Evolutionary conservation across 2,888 invertebrate genomes (phyloP).

Genomic region (Fragum fragum): DNA sequence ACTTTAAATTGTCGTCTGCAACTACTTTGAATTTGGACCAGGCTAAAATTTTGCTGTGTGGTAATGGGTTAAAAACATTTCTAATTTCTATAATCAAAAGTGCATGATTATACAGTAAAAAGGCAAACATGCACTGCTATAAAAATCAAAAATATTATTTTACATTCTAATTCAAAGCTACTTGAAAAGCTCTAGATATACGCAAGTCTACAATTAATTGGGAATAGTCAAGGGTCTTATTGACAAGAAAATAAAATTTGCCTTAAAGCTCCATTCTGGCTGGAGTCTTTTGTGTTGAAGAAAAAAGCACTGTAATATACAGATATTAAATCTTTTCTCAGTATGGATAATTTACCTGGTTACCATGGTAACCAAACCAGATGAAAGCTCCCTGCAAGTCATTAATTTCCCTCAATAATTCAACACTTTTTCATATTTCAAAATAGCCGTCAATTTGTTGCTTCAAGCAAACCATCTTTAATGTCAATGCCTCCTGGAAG

Average conservation of each 20-base stretch:
- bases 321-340: conserved; percentile 44
- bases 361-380: conserved; percentile 52
- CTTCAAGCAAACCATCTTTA: neutral
- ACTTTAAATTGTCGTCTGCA: too few relatives aligned
- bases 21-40: too few relatives aligned
- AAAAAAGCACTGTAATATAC: conserved; percentile 42
- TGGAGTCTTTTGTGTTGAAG: conserved; percentile 21
- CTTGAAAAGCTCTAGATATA: too few relatives aligned
- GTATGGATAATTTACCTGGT: conserved; percentile 66
- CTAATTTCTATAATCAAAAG: too few relatives aligned
- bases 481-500: neutral
- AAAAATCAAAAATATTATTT: too few relatives aligned
- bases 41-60: too few relatives aligned
- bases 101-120: too few relatives aligned
- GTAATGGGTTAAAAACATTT: too few relatives aligned
- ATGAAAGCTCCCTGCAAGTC: conserved; percentile 55
- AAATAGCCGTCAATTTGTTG: neutral
- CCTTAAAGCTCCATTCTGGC: conserved; percentile 12
- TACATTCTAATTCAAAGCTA: too few relatives aligned
- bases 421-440: conserved; percentile 13
- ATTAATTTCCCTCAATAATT: conserved; percentile 48
- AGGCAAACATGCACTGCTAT: too few relatives aligned
- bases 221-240: neutral
- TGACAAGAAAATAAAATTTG: conserved; percentile 1
- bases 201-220: too few relatives aligned